Percentiles rank a stretch among this genome's conserved stretches.
Conservation (phyloP, 2,797 vertebrate genomes). For the Otolemur crassicaudatus region DNA sequence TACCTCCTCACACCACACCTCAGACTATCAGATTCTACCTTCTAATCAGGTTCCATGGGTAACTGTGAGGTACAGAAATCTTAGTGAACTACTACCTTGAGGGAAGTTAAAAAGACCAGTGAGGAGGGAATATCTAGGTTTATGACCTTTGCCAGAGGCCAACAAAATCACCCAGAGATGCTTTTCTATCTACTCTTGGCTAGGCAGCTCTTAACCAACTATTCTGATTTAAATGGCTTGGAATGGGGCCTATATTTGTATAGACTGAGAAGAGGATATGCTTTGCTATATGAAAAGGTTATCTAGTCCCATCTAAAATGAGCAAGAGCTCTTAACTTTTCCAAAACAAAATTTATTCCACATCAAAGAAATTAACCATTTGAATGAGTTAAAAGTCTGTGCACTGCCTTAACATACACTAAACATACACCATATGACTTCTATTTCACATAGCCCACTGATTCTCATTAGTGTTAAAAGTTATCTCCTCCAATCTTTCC, state of each 20-base stretch:
- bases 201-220: not conserved
- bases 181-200: not conserved
- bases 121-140: not conserved
- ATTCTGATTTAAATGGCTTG: not conserved
- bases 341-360: slow-evolving; percentile 36
- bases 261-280: not conserved
- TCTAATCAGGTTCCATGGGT: not conserved
- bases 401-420: not conserved
- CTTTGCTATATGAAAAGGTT: not conserved
- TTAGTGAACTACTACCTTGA: not conserved
- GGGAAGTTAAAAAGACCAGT: not conserved
- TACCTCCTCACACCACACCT: slow-evolving; percentile 7
- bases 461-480: not conserved
- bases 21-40: not conserved
- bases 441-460: not conserved
- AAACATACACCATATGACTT: not conserved
- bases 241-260: not conserved
- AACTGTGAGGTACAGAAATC: not conserved
- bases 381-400: not conserved
- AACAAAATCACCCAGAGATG: slow-evolving; percentile 14
- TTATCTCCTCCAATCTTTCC: not conserved
- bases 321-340: not conserved
- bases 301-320: slow-evolving; percentile 13
- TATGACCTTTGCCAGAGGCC: not conserved
- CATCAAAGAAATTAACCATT: not conserved